phyloP scores from a whole-genome alignment of 2,797 vertebrate species.

The Anguilla megastoma region DNA sequence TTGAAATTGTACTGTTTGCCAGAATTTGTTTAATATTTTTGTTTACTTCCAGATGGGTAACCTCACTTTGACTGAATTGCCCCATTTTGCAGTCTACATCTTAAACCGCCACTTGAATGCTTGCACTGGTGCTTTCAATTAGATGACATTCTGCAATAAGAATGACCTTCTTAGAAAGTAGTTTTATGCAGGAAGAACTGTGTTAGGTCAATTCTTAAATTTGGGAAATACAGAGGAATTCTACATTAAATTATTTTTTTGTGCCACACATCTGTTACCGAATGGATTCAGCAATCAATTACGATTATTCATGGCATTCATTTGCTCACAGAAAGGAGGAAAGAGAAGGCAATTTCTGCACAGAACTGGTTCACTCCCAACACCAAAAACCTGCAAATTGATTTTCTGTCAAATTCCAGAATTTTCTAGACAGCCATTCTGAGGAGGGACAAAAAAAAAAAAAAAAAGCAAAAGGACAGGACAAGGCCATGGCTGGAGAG shows the following conservation, averaged over 20 bases:
- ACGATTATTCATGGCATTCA: slow-evolving; percentile 12
- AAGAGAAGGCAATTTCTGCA: slow-evolving; percentile 2
- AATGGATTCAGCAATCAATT: slow-evolving; percentile 5
- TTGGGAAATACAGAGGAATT: neutral
- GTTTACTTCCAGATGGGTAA: neutral
- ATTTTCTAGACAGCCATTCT: slow-evolving; percentile 46
- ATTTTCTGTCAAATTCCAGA: slow-evolving; percentile 30
- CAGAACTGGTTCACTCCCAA: slow-evolving; percentile 33
- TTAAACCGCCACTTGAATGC: slow-evolving; percentile 10
- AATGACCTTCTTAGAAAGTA: slow-evolving; percentile 8
- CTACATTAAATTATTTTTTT: slow-evolving; percentile 19
- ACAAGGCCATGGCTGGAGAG: slow-evolving; percentile 43
- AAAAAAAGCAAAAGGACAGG: slow-evolving; percentile 42
- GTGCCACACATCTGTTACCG: neutral
- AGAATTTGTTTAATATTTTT: neutral
- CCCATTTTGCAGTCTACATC: neutral
- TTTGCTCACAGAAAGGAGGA: slow-evolving; percentile 13
- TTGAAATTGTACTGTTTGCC: neutral
- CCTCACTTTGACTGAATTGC: neutral
- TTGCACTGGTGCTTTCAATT: slow-evolving; percentile 37
- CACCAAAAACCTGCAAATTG: slow-evolving; percentile 16
- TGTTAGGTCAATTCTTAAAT: neutral
- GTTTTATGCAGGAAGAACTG: neutral
- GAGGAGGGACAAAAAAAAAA: slow-evolving; percentile 44
- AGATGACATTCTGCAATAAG: slow-evolving; percentile 1